Evolutionary conservation across 1,140 invertebrate species (phyloP).

Genomic region (Coenobita brevimanus): DNA sequence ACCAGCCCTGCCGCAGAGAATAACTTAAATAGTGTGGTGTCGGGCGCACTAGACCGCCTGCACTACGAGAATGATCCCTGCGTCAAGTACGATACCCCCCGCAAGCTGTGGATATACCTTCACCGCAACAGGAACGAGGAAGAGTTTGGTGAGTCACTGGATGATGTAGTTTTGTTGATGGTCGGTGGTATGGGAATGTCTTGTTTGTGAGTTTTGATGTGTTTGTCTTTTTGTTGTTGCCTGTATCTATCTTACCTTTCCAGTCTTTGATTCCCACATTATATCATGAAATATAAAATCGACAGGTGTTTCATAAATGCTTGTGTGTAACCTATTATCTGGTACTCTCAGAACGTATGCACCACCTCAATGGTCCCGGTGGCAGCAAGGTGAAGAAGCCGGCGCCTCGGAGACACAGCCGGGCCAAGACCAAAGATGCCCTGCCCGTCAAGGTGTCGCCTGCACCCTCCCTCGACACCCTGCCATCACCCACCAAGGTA

Average conservation of each 20-base stretch:
- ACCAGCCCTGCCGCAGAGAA: conserved; percentile 80
- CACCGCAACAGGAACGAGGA: conserved; percentile 85
- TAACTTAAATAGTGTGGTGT: conserved; percentile 86
- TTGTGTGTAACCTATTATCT: conserved; percentile 39
- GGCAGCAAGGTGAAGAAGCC: conserved; percentile 77
- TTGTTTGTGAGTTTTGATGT: not conserved
- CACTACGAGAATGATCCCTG: conserved; percentile 93
- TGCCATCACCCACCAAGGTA: conserved; percentile 72
- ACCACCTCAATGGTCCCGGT: conserved; percentile 79
- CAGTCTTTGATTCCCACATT: no score
- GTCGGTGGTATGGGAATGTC: not conserved
- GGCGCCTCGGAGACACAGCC: conserved; percentile 71
- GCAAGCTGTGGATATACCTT: conserved; percentile 93
- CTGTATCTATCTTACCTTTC: no score
- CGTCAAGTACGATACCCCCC: conserved; percentile 90
- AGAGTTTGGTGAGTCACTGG: conserved; percentile 80
- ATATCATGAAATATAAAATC: conserved; percentile 45
- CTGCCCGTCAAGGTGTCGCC: conserved; percentile 68
- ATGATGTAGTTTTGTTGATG: not conserved
- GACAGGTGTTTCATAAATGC: not conserved
- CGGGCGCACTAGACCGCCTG: conserved; percentile 89
- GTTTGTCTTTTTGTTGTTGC: conserved; percentile 1
- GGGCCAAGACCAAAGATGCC: conserved; percentile 52
- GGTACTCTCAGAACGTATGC: conserved; percentile 72
- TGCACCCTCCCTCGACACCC: conserved; percentile 66